Evolutionary conservation across 2,888 invertebrate genomes (phyloP), one percentile per base, ranked within the genome.

Genomic region (Drosophila percnosoma): DNA sequence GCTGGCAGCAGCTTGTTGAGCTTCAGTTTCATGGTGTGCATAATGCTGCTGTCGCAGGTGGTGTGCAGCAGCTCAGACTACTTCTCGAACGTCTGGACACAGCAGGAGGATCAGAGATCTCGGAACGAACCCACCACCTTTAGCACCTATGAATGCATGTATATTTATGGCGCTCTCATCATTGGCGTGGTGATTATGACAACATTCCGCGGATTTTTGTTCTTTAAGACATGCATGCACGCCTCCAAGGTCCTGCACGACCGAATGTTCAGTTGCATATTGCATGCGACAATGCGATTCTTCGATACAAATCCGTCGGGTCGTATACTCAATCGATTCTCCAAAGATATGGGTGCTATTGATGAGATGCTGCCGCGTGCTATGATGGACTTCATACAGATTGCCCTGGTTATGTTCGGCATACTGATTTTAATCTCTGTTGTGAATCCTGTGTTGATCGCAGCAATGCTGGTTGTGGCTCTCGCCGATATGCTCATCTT

Each of bases 271-370:
- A 93, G 94, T 52, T 95, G 96, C 55, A 94, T 98, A 86, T 93
- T 98, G 8, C 94, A 95, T 75, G 95, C 97, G 0, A 96, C 96
- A 0, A 96, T 98, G 95, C 93, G 95, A 21, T 98, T 98, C 94
- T 98, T 98, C 91, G 97, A 98, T 86, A 95, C 94, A 0, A 98
- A 98, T 93, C 96, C 98, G 1, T 95, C 96, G 69, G 97, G 97
- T 13, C 92, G 94, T 61, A 95, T 97, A 79, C 92, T 97, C 38
- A 97, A 97, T 92, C 93, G 97, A 57, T 97, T 97, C 91, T 95
- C 96, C 0, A 96, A 96, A 91, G 97, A 97, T 88, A 94, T 96
- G 88, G 96, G 95, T 0, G 93, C 94, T 0, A 94, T 95, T 84
- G 95, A 95, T 86, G 95, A 95, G 75, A 79, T 94, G 7, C 84